Conservation (phyloP, 1,140 invertebrate species). For the Drosophila dunni region DNA sequence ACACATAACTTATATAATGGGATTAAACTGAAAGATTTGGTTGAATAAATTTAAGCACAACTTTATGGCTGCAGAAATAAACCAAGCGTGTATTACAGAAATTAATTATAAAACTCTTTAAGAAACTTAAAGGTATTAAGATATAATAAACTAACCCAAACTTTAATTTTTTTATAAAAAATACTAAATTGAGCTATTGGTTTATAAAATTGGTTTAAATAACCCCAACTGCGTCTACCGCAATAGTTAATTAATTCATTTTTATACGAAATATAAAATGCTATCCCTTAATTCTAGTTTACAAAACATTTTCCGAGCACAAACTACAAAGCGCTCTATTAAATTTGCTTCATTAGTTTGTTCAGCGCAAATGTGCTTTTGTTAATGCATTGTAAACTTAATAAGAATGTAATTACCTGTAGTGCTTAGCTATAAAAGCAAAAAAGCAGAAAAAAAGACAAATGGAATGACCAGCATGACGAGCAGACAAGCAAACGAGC, state of each 20-base stretch:
- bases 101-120: too few relatives aligned
- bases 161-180: too few relatives aligned
- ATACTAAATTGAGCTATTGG: too few relatives aligned
- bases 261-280: too few relatives aligned
- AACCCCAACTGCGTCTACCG: too few relatives aligned
- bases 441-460: background rate
- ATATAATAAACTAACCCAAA: too few relatives aligned
- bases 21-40: background rate
- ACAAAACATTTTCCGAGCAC: background rate
- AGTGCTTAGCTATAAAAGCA: constrained; percentile 38
- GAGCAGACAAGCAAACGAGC: constrained; percentile 1
- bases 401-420: constrained; percentile 38
- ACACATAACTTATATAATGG: constrained; percentile 11
- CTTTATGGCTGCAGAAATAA: too few relatives aligned
- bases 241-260: too few relatives aligned
- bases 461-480: constrained; percentile 19
- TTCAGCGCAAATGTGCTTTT: constrained; percentile 4
- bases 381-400: constrained; percentile 28
- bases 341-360: constrained; percentile 25
- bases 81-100: too few relatives aligned
- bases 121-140: too few relatives aligned
- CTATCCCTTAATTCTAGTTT: background rate
- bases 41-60: too few relatives aligned
- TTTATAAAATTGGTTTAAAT: too few relatives aligned
- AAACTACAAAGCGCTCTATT: background rate